Conservation (phyloP, 92 coral and sea anemone species). For the Hydrozoanthus gracilis region DNA sequence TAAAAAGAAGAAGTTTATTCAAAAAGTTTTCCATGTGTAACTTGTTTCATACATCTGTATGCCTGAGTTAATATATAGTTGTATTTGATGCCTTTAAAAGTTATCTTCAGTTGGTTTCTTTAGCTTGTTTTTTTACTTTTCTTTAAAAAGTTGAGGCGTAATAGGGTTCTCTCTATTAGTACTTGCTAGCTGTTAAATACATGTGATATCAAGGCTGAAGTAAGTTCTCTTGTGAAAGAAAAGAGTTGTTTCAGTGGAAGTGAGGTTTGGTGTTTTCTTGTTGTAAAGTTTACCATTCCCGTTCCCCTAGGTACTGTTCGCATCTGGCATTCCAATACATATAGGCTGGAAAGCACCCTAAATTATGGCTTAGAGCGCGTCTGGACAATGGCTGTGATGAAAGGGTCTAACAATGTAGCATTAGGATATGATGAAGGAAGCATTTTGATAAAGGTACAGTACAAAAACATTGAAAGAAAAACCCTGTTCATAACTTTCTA, state of each 20-base stretch:
- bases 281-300: too few species aligned
- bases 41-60: neutral
- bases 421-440: slow-evolving; percentile 99
- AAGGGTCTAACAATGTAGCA: slow-evolving; percentile 98
- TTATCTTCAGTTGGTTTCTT: too few species aligned
- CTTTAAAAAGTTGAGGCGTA: too few species aligned
- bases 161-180: too few species aligned
- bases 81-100: too few species aligned
- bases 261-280: too few species aligned
- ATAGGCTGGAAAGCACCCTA: slow-evolving; percentile 94
- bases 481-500: neutral
- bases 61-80: neutral
- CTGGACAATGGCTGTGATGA: slow-evolving; percentile 94
- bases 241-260: too few species aligned
- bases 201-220: too few species aligned
- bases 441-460: slow-evolving; percentile 90
- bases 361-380: slow-evolving; percentile 98
- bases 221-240: too few species aligned
- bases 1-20: slow-evolving; percentile 34
- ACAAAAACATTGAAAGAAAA: neutral
- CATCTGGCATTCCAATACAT: slow-evolving; percentile 98
- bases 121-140: too few species aligned
- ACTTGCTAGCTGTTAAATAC: too few species aligned
- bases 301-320: slow-evolving; percentile 87
- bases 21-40: too few species aligned